Evolutionary conservation across 2,797 vertebrate species (phyloP).

Genomic region (Neostethus bicornis): DNA sequence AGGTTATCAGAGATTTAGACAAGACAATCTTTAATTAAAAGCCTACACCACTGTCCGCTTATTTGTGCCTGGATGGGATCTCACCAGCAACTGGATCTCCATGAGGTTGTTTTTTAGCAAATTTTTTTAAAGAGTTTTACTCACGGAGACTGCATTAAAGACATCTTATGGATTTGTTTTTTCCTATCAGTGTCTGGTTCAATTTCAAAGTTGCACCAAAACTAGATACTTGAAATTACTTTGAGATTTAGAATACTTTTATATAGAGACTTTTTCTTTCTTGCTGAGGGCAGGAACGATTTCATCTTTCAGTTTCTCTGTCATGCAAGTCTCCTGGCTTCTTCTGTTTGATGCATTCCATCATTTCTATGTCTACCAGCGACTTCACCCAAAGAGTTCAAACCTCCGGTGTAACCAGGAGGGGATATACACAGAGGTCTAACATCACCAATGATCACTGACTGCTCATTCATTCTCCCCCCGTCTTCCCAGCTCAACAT

Average conservation of each 20-base stretch:
- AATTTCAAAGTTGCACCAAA: neutral
- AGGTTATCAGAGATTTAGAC: too few relatives aligned
- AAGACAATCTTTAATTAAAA: too few relatives aligned
- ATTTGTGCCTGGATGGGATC: too few relatives aligned
- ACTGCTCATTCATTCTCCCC: constrained; percentile 36
- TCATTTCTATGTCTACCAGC: constrained; percentile 26
- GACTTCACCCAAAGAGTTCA: constrained; percentile 45
- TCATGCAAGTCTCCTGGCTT: constrained; percentile 14
- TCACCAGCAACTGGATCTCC: too few relatives aligned
- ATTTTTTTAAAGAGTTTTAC: too few relatives aligned
- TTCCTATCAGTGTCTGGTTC: neutral
- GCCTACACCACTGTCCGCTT: too few relatives aligned
- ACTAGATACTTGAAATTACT: neutral
- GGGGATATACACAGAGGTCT: constrained; percentile 26
- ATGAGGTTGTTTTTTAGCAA: too few relatives aligned
- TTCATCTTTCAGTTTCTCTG: constrained; percentile 25
- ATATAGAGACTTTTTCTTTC: neutral
- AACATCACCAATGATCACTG: constrained; percentile 38
- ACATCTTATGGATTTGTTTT: neutral
- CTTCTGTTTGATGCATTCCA: constrained; percentile 19
- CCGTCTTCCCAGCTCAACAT: constrained; percentile 18
- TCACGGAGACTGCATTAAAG: too few relatives aligned
- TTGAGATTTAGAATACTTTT: neutral
- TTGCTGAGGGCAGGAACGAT: neutral
- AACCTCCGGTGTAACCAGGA: constrained; percentile 19